phyloP scores from a whole-genome alignment of 1,140 invertebrate species.

The Eurosta solidaginis region DNA sequence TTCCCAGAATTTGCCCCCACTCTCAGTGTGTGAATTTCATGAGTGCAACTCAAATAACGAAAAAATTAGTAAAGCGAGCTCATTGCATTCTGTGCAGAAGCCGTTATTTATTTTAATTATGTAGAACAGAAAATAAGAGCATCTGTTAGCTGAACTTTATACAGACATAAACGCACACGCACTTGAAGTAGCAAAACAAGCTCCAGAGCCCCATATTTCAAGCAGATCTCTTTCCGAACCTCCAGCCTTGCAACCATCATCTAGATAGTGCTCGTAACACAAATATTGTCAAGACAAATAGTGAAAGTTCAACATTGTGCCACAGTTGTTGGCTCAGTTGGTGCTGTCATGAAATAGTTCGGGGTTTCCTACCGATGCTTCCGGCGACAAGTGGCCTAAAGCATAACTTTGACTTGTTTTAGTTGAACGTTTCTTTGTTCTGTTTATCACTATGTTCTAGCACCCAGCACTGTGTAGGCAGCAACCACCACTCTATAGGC shows the following conservation, averaged over 20 bases:
- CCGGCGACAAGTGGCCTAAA: not conserved
- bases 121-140: not conserved
- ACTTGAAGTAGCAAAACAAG: not conserved
- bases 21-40: not conserved
- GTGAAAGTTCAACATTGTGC: not conserved
- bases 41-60: constrained; percentile 3
- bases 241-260: too few relatives aligned
- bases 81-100: not conserved
- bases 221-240: too few relatives aligned
- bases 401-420: constrained; percentile 2
- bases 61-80: not conserved
- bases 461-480: not conserved
- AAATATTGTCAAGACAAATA: not conserved
- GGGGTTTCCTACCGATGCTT: not conserved
- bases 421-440: not conserved
- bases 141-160: not conserved
- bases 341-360: not conserved
- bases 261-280: too few relatives aligned
- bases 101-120: not conserved
- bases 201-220: too few relatives aligned
- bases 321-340: not conserved
- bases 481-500: not conserved
- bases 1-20: too few relatives aligned
- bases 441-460: not conserved
- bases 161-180: not conserved